Conservation (phyloP, 2,888 invertebrate species). For the Eumacrocentrus americanus region DNA sequence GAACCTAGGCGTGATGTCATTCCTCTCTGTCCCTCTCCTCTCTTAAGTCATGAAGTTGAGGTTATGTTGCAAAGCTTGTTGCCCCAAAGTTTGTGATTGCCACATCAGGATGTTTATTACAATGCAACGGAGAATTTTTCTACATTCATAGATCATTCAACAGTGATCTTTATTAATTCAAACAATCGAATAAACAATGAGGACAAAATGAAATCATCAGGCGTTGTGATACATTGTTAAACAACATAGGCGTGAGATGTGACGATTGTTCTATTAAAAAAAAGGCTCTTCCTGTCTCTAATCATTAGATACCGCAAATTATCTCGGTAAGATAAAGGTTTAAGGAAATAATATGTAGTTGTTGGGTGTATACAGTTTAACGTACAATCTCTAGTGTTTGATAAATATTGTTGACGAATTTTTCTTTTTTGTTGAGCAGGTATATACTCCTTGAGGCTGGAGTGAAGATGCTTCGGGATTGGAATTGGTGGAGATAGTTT, state of each 20-base stretch:
- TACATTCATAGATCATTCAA: too few species aligned
- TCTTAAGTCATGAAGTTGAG: constrained; percentile 15
- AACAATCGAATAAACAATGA: too few species aligned
- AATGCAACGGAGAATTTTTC: too few species aligned
- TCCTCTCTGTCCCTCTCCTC: neutral
- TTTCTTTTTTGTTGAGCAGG: neutral
- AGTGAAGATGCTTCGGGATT: constrained; percentile 4
- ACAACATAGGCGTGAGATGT: constrained; percentile 1
- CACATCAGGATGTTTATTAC: constrained; percentile 1
- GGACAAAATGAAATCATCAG: neutral
- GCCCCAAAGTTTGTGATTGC: constrained; percentile 2
- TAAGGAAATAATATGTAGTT: neutral
- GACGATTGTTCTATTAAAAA: too few species aligned
- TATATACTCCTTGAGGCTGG: neutral
- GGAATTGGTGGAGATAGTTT: constrained; percentile 16
- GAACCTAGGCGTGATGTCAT: constrained; percentile 14
- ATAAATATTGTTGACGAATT: neutral
- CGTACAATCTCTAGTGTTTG: too few species aligned
- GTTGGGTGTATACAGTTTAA: neutral
- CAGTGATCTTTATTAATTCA: too few species aligned
- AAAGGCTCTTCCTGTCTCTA: too few species aligned
- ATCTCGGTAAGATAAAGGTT: neutral
- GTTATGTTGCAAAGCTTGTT: constrained; percentile 20
- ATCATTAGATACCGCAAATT: neutral
- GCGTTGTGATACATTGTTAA: neutral